These are phyloP conservation scores for Drosophila lowei DNA, from an alignment of 1,140 invertebrate species.

Conservation along the genomic window DNA sequence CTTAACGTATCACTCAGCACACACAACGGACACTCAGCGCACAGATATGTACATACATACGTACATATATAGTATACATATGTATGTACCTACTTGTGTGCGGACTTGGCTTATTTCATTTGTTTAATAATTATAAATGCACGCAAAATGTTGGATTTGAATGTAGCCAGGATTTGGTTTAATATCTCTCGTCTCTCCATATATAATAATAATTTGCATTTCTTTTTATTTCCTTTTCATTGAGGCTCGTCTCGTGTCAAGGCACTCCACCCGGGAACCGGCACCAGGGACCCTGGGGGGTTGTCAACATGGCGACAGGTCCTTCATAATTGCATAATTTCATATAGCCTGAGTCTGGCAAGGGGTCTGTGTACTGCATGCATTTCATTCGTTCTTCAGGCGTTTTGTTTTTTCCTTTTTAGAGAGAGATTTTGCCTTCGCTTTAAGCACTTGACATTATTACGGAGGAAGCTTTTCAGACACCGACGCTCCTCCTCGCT, in stretches of 20 bases:
- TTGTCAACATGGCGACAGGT: too few species aligned
- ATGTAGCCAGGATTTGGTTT: background rate
- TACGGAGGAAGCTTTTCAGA: conserved; percentile 12
- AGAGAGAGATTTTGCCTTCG: conserved; percentile 38
- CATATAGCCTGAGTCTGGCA: too few species aligned
- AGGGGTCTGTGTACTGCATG: conserved; percentile 11
- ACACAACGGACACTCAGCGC: too few species aligned
- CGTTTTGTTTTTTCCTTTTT: conserved; percentile 21
- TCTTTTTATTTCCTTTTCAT: conserved; percentile 56
- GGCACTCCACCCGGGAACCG: conserved; percentile 20
- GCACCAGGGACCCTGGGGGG: too few species aligned
- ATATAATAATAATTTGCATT: conserved; percentile 1
- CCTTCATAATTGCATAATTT: too few species aligned
- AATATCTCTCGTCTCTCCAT: background rate
- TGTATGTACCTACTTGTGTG: background rate
- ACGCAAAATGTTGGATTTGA: too few species aligned
- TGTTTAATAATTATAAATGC: conserved; percentile 49
- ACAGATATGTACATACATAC: background rate
- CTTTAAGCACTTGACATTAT: conserved; percentile 54
- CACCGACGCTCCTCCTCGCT: background rate
- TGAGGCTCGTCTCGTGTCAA: too few species aligned
- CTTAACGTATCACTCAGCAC: conserved; percentile 27
- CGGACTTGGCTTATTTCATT: conserved; percentile 48
- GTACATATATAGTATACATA: too few species aligned
- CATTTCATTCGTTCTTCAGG: conserved; percentile 16